Base-by-base conservation (phyloP, 2,888 invertebrate species). In the Hetaerina titia region DNA sequence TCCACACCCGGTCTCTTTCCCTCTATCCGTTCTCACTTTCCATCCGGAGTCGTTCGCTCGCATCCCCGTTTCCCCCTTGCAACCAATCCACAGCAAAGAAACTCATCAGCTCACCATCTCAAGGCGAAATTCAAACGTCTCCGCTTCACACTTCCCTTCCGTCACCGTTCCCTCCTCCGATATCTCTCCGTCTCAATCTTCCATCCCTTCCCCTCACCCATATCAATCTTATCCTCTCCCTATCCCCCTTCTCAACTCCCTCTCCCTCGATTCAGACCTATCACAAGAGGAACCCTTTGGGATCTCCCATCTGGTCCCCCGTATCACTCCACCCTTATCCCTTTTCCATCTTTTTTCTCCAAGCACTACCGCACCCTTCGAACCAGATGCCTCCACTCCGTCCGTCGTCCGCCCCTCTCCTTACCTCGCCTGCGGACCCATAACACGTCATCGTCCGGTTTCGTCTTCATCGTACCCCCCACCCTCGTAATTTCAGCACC, bases 21-120 rank as follows among this genome's bases (percentile, higher is more conserved):
- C 25, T 15, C 8, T 81, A 15, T 31, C 31, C 81, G 60, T 45
- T 45, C 45, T 31, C 69, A n/a, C 69, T 69, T 69, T 8, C n/a
- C 8, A 9, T n/a, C 9, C 81, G 31, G 25, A 45, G 45, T 45
- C 45, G 45, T 45, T 45, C 45, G 2, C 81, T 31, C 81, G 0
- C 25, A 0, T 15, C 74, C 11, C 13, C 31, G 25, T 6, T 15
- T 31, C 81, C 81, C 31, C 45, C 45, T 45, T 45, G 45, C 45
- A 1, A 45, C 45, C 45, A 45, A 1, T 45, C 4, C 45, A 1
- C 81, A 11, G 31, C 81, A 81, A 31, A 81, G 81, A 15, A 81
- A 81, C 81, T 81, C 81, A 81, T 81, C 81, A 81, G 81, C 31
- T 13, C 81, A 11, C 81, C 81, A 81, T 81, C 81, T 81, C 81